Conservation (phyloP, 2,797 vertebrate species). For the Morelia viridis region DNA sequence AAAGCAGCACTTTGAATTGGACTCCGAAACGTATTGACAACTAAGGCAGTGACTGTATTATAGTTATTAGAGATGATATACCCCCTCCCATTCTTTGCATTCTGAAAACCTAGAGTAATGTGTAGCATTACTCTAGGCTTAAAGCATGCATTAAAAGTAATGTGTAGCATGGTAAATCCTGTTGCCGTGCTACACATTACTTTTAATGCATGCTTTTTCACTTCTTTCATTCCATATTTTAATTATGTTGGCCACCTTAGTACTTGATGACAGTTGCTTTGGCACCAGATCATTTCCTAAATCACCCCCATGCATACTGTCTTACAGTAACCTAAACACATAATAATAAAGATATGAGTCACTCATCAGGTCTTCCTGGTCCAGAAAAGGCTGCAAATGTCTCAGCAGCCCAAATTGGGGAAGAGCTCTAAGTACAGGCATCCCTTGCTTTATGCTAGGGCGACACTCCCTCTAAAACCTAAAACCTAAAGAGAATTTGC, state of each 20-base stretch:
- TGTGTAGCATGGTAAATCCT: no score
- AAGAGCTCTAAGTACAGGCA: neutral
- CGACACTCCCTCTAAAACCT: no score
- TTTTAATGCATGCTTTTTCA: no score
- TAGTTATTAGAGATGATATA: neutral
- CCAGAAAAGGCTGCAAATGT: neutral
- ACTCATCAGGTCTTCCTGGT: neutral
- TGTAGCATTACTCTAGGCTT: no score
- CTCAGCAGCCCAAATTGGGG: neutral
- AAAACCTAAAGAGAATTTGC: neutral
- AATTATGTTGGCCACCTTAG: no score
- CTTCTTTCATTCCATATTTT: no score
- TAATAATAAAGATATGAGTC: neutral
- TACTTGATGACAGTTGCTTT: no score
- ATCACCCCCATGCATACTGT: neutral
- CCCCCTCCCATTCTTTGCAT: no score
- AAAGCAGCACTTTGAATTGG: neutral
- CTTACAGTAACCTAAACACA: neutral
- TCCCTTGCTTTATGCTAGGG: neutral
- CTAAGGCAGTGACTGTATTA: neutral
- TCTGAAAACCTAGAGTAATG: no score
- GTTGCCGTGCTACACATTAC: no score
- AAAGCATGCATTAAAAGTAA: no score
- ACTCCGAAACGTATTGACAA: neutral
- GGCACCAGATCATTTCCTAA: neutral